phyloP scores from a whole-genome alignment of 1,140 invertebrate species.

The Saccostrea glomerata region DNA sequence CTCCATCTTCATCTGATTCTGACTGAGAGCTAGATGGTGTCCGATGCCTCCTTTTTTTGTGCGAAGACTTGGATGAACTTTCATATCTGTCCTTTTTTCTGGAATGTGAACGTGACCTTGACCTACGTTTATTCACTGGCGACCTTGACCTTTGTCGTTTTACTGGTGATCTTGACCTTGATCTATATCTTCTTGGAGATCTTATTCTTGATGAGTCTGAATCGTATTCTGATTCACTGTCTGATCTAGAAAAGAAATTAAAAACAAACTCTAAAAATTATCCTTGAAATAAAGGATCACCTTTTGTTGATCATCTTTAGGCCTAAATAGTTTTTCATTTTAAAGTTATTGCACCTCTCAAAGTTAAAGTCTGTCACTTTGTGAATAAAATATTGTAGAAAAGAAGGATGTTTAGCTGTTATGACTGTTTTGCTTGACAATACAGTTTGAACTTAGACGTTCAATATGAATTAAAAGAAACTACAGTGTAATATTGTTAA shows the following conservation, averaged over 20 bases:
- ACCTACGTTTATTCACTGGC: constrained; percentile 26
- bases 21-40: constrained; percentile 12
- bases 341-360: too few species aligned
- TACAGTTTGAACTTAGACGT: too few species aligned
- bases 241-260: background rate
- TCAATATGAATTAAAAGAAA: too few species aligned
- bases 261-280: constrained; percentile 9
- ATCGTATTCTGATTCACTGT: constrained; percentile 40
- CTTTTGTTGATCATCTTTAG: too few species aligned
- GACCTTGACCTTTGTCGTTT: constrained; percentile 22
- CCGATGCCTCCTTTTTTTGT: constrained; percentile 12
- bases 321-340: too few species aligned
- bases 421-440: too few species aligned
- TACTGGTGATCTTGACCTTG: constrained; percentile 48
- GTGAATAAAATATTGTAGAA: too few species aligned
- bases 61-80: constrained; percentile 21
- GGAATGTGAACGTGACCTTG: constrained; percentile 32
- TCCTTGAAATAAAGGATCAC: too few species aligned
- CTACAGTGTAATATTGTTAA: too few species aligned
- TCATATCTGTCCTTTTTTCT: background rate
- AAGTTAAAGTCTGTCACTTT: too few species aligned
- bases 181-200: background rate
- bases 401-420: too few species aligned
- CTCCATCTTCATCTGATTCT: constrained; percentile 4
- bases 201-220: background rate